Evolutionary conservation across 2,113 vertebrate genomes (phyloP), one percentile per base, ranked within the genome.

Genomic region (Callospermophilus lateralis): DNA sequence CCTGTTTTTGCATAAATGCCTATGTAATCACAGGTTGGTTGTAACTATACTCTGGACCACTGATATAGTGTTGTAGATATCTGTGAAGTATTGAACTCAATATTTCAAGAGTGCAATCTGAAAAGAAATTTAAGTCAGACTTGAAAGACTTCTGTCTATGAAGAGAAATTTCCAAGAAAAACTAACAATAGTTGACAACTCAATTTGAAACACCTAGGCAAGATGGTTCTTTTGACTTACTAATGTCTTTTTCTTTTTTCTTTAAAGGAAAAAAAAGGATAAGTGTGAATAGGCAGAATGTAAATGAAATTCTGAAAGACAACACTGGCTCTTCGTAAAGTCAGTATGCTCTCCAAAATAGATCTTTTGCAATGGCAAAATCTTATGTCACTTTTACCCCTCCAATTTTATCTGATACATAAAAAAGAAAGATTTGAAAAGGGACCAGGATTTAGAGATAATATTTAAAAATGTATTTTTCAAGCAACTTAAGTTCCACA

Each of bases 21-120:
- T 96, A 77, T 93, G 94, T 97, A 98, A 97, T 91, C 95, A 95
- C 80, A 9, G 72, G 58, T 48, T 37, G 90, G 90, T 96, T 97
- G 83, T 96, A 97, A 98, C 95, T 30, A 89, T 94, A 93, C 74
- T 95, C 95, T 93, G 51, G 77, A 97, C 98, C 98, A 97, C 22
- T 89, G 39, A 67, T 58, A 37, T 48, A 78, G 68, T 93, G 85
- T 96, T 97, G 42, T 96, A 97, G 94, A 97, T 95, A 90, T 97
- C 97, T 68, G 42, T 95, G 70, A 98, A 97, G 77, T 63, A 37
- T 53, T 85, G 84, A 97, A 96, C 51, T 94, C 72, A 96, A 96
- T 93, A 89, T 53, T 97, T 51, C 88, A 97, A 95, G 93, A 89
- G 51, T 96, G 37, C 89, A 97, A 94, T 93, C 11, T 90, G 51